A percentile compares a stretch with the other conserved stretches of the same genome.
phyloP scores from a whole-genome alignment of 2,113 vertebrate species.

The Hyaena hyaena region DNA sequence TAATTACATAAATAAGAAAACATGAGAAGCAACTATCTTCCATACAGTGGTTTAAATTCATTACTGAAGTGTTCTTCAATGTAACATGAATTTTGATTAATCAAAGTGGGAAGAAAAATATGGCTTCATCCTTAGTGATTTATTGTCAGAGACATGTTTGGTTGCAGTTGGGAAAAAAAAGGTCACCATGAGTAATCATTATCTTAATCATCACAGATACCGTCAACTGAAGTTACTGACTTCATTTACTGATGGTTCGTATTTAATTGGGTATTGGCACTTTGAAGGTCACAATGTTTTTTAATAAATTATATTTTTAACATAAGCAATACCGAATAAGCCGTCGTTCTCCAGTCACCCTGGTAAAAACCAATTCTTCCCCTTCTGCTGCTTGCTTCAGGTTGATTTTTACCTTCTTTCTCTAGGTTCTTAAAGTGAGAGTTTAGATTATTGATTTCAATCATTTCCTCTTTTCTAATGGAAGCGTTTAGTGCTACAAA shows the following conservation, averaged over 20 bases:
- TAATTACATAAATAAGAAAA: slow-evolving; percentile 59
- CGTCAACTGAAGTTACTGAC: background rate
- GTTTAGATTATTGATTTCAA: background rate
- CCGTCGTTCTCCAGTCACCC: background rate
- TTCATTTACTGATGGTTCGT: slow-evolving; percentile 6
- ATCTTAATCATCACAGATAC: background rate
- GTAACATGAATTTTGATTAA: slow-evolving; percentile 58
- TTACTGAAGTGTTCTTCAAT: slow-evolving; percentile 27
- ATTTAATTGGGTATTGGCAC: background rate
- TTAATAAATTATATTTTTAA: background rate
- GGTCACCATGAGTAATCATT: background rate
- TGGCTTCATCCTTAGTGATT: background rate
- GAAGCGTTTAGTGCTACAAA: background rate
- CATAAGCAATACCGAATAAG: background rate
- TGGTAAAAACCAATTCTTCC: background rate
- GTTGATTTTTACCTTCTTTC: background rate
- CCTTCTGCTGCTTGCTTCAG: background rate
- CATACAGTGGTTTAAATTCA: slow-evolving; percentile 36
- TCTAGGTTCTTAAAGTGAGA: background rate
- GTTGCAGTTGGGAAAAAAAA: background rate
- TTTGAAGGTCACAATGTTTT: background rate
- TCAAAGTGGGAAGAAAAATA: slow-evolving; percentile 26
- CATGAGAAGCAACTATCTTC: slow-evolving; percentile 18
- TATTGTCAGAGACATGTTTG: background rate
- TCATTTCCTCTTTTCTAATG: background rate